phyloP scores from a whole-genome alignment of 2,888 invertebrate species.

The Drosophila kanekoi region DNA sequence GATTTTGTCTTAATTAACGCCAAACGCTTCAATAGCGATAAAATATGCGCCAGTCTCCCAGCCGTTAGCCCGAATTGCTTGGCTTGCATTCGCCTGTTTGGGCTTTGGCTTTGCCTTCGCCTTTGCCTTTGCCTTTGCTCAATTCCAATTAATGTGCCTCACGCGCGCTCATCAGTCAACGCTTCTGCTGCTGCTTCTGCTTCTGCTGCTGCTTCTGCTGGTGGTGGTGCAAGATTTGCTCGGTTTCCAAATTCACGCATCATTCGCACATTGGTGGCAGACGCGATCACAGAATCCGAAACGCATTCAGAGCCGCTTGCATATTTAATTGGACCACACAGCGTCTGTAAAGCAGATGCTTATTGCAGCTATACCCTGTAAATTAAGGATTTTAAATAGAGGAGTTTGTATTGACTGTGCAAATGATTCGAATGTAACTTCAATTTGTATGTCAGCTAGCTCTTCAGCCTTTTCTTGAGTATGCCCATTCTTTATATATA shows the following conservation, averaged over 20 bases:
- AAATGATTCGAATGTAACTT: too few relatives aligned
- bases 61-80: slow-evolving; percentile 32
- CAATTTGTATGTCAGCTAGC: too few relatives aligned
- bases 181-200: slow-evolving; percentile 34
- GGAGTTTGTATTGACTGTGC: background rate
- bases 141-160: slow-evolving; percentile 83
- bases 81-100: slow-evolving; percentile 11
- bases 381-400: background rate
- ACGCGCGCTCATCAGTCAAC: slow-evolving; percentile 77
- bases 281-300: slow-evolving; percentile 44
- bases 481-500: too few relatives aligned
- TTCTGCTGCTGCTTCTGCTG: slow-evolving; percentile 2
- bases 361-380: slow-evolving; percentile 36
- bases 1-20: slow-evolving; percentile 85
- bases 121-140: slow-evolving; percentile 27
- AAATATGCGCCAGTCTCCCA: slow-evolving; percentile 78
- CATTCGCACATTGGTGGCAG: slow-evolving; percentile 82
- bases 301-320: slow-evolving; percentile 54
- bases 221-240: slow-evolving; percentile 60
- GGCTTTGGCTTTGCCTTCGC: background rate
- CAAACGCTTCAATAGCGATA: slow-evolving; percentile 85
- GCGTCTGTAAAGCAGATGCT: slow-evolving; percentile 50
- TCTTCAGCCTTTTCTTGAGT: too few relatives aligned
- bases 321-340: slow-evolving; percentile 84
- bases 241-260: slow-evolving; percentile 82